Evolutionary conservation across 2,113 vertebrate genomes (phyloP), one percentile per base, ranked within the genome.

Genomic region (Echinops telfairi): DNA sequence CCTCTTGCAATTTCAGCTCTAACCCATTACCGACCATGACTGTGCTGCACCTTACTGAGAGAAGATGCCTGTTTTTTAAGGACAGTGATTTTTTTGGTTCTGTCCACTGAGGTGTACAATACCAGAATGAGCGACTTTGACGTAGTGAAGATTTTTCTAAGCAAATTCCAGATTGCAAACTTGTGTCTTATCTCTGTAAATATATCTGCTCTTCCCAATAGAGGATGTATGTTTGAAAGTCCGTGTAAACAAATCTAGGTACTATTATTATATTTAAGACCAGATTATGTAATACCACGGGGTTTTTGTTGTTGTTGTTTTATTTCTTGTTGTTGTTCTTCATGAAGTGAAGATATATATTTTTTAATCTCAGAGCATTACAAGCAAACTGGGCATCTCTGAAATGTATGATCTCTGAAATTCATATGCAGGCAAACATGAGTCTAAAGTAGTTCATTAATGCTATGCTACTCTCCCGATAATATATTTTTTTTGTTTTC

Each of bases 41-140:
- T 88, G 15, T 5, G 9, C 53, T 88, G 31, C 12, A 17, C 31
- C 60, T 62, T 12, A 40, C 43, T 36, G 22, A 58, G 71, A 76
- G 9, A 83, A 64, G 85, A 89, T 36, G 36, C 16, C 62, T 62
- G 90, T 84, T 57, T 84, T 93, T 95, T 17, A 87, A 64, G 57
- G 33, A n/a, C 11, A 81, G 71, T 58, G 53, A 88, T 70, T 40
- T 78, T 38, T 76, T 9, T 10, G 25, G 33, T 2, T 12, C 6
- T 84, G 29, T 71, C 57, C 9, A 17, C 68, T 40, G 0, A 83
- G 76, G 4, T 8, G 95, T 47, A 36, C 36, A 75, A 36, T 2
- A 78, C 53, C 20, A 92, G 33, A 91, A 90, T 23, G 47, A 82
- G 14, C 38, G 2, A 3, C 53, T 93, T 73, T 86, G 68, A 83